Conservation (phyloP, 1,140 invertebrate genomes). For the Magallana gigas region DNA sequence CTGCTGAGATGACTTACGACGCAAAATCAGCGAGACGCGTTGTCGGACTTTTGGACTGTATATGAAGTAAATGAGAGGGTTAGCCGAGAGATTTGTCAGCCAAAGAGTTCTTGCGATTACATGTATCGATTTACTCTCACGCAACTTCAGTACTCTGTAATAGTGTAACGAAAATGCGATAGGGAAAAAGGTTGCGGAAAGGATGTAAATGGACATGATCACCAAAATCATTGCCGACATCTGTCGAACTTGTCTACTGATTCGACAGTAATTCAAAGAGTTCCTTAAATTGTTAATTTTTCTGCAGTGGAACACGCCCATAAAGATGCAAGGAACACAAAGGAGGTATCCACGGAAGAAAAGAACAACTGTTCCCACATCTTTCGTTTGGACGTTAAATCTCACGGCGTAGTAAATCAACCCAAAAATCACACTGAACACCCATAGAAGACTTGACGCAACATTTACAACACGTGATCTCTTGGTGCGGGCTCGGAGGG, state of each 20-base stretch:
- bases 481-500: neutral
- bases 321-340: neutral
- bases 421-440: neutral
- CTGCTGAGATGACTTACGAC: neutral
- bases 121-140: neutral
- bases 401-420: neutral
- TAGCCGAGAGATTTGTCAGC: neutral
- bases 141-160: neutral
- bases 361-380: neutral
- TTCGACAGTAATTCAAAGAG: neutral
- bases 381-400: neutral
- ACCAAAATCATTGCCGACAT: neutral
- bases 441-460: neutral
- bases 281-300: neutral
- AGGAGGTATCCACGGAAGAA: neutral
- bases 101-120: neutral
- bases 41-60: slow-evolving; percentile 2
- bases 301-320: neutral
- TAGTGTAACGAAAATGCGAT: neutral
- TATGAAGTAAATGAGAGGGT: slow-evolving; percentile 9
- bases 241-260: neutral
- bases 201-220: neutral
- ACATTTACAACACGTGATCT: neutral
- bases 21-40: neutral
- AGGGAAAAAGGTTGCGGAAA: neutral